Conservation (phyloP, 1,140 invertebrate species). For the Aphaenogaster rudis region DNA sequence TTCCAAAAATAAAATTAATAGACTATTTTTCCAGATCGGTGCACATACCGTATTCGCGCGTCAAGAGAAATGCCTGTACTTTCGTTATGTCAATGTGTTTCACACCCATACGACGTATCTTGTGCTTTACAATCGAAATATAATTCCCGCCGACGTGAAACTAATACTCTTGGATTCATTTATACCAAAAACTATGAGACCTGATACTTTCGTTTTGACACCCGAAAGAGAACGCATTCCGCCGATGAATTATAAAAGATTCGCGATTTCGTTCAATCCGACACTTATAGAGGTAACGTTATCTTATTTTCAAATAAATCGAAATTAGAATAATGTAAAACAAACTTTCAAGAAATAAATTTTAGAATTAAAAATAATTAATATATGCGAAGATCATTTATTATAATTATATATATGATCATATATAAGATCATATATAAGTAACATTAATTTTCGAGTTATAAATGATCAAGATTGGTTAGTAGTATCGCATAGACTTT, state of each 20-base stretch:
- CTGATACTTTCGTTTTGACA: slow-evolving; percentile 72
- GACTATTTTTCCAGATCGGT: slow-evolving; percentile 63
- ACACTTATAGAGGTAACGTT: slow-evolving; percentile 71
- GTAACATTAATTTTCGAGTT: too few relatives aligned
- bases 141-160: slow-evolving; percentile 73
- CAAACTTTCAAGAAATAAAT: neutral
- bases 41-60: slow-evolving; percentile 72
- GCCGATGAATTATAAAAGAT: slow-evolving; percentile 73
- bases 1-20: slow-evolving; percentile 4
- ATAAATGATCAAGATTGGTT: too few relatives aligned
- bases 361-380: neutral
- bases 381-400: too few relatives aligned
- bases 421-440: too few relatives aligned
- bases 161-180: slow-evolving; percentile 63
- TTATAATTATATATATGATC: too few relatives aligned
- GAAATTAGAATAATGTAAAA: neutral
- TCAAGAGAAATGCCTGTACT: slow-evolving; percentile 75
- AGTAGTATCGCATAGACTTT: too few relatives aligned
- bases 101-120: slow-evolving; percentile 69
- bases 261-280: slow-evolving; percentile 78
- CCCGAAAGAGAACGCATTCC: slow-evolving; percentile 68
- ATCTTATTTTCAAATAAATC: neutral
- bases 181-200: slow-evolving; percentile 15
- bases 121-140: slow-evolving; percentile 74
- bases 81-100: slow-evolving; percentile 73